Evolutionary conservation across 2,797 vertebrate species (phyloP).

Genomic region (Malurus splendens): DNA sequence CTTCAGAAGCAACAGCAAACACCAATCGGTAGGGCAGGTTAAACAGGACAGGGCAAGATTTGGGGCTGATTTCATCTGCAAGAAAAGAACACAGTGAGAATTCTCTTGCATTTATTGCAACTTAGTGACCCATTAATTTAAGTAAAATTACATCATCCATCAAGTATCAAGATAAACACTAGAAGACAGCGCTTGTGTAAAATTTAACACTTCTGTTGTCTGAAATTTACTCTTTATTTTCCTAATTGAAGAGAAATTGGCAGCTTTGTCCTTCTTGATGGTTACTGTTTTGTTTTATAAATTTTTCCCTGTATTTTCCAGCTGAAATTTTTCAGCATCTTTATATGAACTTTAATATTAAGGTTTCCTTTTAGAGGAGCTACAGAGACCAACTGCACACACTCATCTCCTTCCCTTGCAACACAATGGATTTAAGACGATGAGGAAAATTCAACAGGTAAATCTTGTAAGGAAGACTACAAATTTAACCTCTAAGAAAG

Average conservation of each 20-base stretch:
- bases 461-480: not conserved
- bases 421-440: not conserved
- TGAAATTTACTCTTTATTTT: not conserved
- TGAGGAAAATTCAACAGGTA: not conserved
- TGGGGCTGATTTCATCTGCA: slow-evolving; percentile 71
- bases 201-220: not conserved
- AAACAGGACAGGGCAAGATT: slow-evolving; percentile 59
- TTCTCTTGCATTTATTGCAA: not conserved
- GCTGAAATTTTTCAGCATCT: not conserved
- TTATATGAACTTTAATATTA: not conserved
- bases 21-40: slow-evolving; percentile 90
- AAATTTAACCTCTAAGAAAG: not conserved
- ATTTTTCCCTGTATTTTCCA: not conserved
- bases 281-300: not conserved
- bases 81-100: not conserved
- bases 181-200: not conserved
- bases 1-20: slow-evolving; percentile 94
- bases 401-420: not conserved
- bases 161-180: not conserved
- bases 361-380: not conserved
- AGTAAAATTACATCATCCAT: not conserved
- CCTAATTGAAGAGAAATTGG: not conserved
- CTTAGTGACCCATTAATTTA: not conserved
- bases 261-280: not conserved
- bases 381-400: not conserved